A percentile compares a stretch with the other conserved stretches of the same genome.
Conservation (phyloP, 2,797 vertebrate genomes). For the Pseudochaenichthys georgianus region DNA sequence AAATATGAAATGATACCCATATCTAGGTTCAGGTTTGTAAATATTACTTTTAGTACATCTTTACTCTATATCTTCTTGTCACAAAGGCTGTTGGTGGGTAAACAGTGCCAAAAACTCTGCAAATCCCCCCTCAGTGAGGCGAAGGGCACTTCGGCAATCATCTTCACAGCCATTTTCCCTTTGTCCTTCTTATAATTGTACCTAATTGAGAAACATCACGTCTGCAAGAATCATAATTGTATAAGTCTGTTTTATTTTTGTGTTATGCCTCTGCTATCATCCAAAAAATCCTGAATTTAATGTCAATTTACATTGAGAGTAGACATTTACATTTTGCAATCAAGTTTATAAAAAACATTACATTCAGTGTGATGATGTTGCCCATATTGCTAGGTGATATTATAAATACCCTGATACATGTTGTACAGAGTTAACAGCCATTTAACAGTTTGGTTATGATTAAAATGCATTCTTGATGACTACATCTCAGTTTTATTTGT, state of each 20-base stretch:
- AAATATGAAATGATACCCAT: neutral
- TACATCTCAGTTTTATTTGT: neutral
- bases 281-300: neutral
- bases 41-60: no score
- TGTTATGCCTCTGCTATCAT: neutral
- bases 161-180: neutral
- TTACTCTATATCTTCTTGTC: no score
- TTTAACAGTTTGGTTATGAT: neutral
- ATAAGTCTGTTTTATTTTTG: neutral
- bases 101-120: neutral
- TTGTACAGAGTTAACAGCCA: neutral
- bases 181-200: slow-evolving; percentile 6
- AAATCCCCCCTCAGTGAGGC: neutral
- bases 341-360: neutral
- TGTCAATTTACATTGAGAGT: neutral
- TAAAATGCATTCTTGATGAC: neutral
- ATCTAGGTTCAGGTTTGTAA: no score
- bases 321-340: neutral
- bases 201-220: neutral
- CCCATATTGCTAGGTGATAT: neutral
- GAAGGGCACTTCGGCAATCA: neutral
- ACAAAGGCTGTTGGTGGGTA: neutral
- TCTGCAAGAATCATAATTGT: neutral
- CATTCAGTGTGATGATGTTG: neutral
- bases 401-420: neutral